Percentiles rank a stretch among this genome's conserved stretches.
These are phyloP conservation scores for Eilema sororculum DNA, from an alignment of 2,888 invertebrate genomes.

Conservation along the genomic window DNA sequence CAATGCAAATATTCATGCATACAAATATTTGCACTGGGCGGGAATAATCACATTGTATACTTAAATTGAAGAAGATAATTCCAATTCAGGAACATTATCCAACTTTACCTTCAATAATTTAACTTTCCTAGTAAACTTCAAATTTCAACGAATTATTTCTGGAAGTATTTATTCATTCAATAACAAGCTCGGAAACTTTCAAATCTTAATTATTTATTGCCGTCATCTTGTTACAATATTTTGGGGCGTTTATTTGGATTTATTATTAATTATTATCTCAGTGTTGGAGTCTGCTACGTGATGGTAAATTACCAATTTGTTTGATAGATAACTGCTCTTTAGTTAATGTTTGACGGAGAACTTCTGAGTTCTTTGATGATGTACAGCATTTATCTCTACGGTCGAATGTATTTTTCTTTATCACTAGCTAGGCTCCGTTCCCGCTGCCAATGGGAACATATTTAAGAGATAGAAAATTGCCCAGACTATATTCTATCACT, in stretches of 20 bases:
- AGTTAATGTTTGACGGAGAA: constrained; percentile 16
- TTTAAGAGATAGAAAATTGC: too few species aligned
- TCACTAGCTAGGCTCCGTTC: not conserved
- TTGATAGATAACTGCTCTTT: constrained; percentile 20
- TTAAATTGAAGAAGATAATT: not conserved
- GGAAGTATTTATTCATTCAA: constrained; percentile 27
- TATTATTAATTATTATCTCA: constrained; percentile 36
- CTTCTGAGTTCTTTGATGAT: not conserved
- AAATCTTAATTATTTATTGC: constrained; percentile 62
- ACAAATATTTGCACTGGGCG: too few species aligned
- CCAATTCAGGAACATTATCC: not conserved
- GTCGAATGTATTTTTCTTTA: not conserved
- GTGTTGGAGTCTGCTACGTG: constrained; percentile 16
- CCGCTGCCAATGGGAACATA: too few species aligned
- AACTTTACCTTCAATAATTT: not conserved
- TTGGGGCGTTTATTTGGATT: constrained; percentile 56
- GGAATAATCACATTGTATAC: too few species aligned
- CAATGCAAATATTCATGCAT: too few species aligned
- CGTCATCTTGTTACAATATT: constrained; percentile 59
- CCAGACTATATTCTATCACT: too few species aligned
- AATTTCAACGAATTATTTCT: constrained; percentile 8
- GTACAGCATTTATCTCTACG: not conserved
- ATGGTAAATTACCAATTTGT: constrained; percentile 28
- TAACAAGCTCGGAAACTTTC: constrained; percentile 40
- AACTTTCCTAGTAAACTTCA: constrained; percentile 11